Evolutionary conservation across 2,797 vertebrate species (phyloP).

Genomic region (Gymnothorax javanicus): DNA sequence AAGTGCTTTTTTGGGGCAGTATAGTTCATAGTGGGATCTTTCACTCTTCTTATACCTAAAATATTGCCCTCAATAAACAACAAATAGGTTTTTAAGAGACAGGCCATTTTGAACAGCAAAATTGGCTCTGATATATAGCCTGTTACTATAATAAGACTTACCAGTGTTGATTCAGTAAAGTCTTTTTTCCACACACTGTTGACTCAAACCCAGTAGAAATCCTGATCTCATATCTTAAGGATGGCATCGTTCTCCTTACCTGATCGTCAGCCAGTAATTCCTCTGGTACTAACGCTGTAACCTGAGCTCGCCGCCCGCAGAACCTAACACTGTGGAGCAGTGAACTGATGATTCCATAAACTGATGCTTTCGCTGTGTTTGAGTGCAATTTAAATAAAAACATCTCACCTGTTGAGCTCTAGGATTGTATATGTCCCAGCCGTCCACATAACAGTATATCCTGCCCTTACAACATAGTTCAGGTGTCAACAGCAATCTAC

Average conservation of each 20-base stretch:
- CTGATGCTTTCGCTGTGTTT: conserved; percentile 35
- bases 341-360: too few relatives aligned
- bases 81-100: too few relatives aligned
- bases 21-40: too few relatives aligned
- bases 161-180: not conserved
- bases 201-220: not conserved
- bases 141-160: not conserved
- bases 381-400: not conserved
- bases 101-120: not conserved
- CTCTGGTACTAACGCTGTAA: conserved; percentile 64
- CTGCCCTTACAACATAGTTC: not conserved
- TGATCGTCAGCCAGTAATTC: conserved; percentile 51
- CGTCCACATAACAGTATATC: not conserved
- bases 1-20: too few relatives aligned
- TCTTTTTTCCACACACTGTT: not conserved
- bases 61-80: too few relatives aligned
- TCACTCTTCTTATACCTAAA: too few relatives aligned
- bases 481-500: not conserved
- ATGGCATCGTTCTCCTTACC: not conserved
- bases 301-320: conserved; percentile 50
- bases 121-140: not conserved
- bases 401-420: not conserved
- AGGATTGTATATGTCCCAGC: not conserved
- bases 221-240: not conserved
- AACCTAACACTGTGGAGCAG: conserved; percentile 29